These are phyloP conservation scores for Sorex maritimensis DNA, from an alignment of 2,797 vertebrate genomes.

Conservation along the genomic window DNA sequence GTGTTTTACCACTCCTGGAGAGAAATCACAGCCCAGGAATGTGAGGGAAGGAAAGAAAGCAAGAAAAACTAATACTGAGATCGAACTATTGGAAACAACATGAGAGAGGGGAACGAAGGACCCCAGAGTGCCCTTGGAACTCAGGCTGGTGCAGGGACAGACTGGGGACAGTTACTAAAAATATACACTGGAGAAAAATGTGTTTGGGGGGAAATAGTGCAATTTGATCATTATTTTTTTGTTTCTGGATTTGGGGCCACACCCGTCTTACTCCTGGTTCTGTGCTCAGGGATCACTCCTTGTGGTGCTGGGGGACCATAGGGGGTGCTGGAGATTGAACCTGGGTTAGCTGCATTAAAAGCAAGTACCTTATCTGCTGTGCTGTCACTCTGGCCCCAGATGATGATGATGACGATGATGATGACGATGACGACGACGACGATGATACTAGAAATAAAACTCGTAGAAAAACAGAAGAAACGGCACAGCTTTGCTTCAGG, in stretches of 20 bases:
- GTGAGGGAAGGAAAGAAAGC: conserved; percentile 55
- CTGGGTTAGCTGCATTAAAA: too few species aligned
- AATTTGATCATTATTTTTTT: conserved; percentile 79
- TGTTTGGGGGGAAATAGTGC: conserved; percentile 73
- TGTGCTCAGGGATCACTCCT: too few species aligned
- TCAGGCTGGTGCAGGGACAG: conserved; percentile 28
- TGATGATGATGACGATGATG: too few species aligned
- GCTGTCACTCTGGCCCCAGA: too few species aligned
- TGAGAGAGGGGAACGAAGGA: conserved; percentile 43
- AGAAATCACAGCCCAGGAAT: conserved; percentile 55
- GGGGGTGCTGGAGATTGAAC: too few species aligned
- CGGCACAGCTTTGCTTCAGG: conserved; percentile 42
- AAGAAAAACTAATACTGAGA: conserved; percentile 39
- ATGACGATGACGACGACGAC: too few species aligned
- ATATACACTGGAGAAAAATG: conserved; percentile 47
- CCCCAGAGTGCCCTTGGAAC: not conserved
- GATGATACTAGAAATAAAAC: conserved; percentile 64
- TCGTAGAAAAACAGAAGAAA: conserved; percentile 29
- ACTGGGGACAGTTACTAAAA: conserved; percentile 46
- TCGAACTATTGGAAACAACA: conserved; percentile 24
- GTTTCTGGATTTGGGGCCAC: not conserved
- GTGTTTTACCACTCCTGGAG: conserved; percentile 65
- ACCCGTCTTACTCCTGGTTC: too few species aligned
- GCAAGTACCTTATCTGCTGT: too few species aligned
- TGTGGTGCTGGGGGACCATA: too few species aligned